Conservation (phyloP, 2,888 invertebrate genomes). For the Frankliniella intonsa region DNA sequence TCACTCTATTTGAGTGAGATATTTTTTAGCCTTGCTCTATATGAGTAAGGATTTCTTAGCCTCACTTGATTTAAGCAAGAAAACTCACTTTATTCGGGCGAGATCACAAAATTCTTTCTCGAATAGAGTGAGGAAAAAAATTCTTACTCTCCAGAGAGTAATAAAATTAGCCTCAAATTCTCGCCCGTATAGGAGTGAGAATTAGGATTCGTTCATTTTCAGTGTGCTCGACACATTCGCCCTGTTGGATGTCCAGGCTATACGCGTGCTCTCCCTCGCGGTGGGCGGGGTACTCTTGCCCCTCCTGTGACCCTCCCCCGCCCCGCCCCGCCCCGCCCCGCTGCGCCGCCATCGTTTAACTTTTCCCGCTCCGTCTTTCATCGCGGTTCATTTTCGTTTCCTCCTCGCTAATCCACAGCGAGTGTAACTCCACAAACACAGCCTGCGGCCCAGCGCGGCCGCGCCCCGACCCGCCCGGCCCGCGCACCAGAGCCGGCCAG, state of each 20-base stretch:
- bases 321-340: not conserved
- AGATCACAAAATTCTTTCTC: too few relatives aligned
- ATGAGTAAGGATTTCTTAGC: too few relatives aligned
- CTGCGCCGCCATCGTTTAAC: not conserved
- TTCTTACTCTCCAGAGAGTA: too few relatives aligned
- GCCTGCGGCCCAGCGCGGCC: not conserved
- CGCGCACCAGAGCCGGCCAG: not conserved
- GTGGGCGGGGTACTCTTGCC: not conserved
- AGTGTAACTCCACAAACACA: not conserved
- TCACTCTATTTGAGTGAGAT: too few relatives aligned
- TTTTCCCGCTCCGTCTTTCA: not conserved
- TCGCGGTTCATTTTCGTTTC: constrained; percentile 6
- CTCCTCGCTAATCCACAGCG: not conserved
- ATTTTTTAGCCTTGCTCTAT: too few relatives aligned
- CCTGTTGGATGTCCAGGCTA: not conserved
- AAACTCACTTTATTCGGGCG: too few relatives aligned
- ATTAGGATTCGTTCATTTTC: too few relatives aligned
- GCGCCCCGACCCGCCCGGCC: not conserved
- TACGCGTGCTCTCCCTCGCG: not conserved
- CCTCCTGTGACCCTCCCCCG: not conserved
- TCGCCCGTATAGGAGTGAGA: too few relatives aligned
- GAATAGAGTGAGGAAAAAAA: too few relatives aligned
- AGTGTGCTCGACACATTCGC: too few relatives aligned
- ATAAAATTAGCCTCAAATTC: too few relatives aligned
- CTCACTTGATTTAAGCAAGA: too few relatives aligned